These are phyloP conservation scores for Bellardia pandia DNA, from an alignment of 2,888 invertebrate species.

Conservation along the genomic window DNA sequence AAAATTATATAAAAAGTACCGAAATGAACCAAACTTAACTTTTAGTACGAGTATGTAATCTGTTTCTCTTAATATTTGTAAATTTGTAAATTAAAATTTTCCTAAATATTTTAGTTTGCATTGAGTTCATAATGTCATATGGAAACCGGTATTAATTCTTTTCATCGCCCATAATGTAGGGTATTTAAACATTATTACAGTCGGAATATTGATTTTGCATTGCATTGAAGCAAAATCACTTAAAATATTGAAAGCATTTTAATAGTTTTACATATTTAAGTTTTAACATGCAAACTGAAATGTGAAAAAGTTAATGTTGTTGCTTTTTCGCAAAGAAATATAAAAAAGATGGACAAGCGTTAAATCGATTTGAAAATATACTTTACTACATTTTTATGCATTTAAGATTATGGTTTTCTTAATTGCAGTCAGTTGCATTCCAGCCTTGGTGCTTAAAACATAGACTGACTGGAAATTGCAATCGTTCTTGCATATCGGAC, in stretches of 20 bases:
- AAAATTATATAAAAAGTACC: too few species aligned
- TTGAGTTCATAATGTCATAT: too few species aligned
- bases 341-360: conserved; percentile 80
- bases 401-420: conserved; percentile 61
- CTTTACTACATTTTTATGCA: conserved; percentile 75
- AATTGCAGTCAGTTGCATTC: conserved; percentile 53
- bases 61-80: too few species aligned
- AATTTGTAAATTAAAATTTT: too few species aligned
- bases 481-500: background rate
- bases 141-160: background rate
- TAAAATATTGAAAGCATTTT: background rate
- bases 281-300: conserved; percentile 25
- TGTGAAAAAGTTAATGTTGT: background rate
- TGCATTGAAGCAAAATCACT: background rate
- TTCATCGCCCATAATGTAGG: background rate
- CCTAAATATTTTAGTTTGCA: too few species aligned
- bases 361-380: conserved; percentile 79
- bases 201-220: background rate
- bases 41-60: too few species aligned
- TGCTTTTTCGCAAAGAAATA: background rate
- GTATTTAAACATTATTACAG: background rate
- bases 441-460: conserved; percentile 20
- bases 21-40: too few species aligned
- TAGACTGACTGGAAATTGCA: background rate
- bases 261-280: background rate